These are phyloP conservation scores for Calonectris borealis DNA, from an alignment of 2,113 vertebrate genomes.

Conservation along the genomic window DNA sequence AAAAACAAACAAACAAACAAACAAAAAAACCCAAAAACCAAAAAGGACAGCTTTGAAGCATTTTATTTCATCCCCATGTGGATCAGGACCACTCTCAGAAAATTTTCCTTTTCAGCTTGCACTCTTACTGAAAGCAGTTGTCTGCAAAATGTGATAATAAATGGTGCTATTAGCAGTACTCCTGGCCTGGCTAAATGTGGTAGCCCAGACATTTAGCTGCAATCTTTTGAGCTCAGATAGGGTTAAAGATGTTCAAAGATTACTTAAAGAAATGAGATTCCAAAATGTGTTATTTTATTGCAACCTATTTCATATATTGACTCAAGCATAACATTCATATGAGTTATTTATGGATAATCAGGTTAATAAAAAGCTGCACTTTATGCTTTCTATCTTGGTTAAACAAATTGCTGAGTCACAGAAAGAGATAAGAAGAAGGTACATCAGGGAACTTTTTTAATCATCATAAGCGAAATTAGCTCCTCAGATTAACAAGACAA, in stretches of 20 bases:
- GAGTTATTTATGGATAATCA: not conserved
- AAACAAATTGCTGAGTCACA: not conserved
- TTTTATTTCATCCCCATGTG: not conserved
- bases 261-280: not conserved
- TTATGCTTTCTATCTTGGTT: not conserved
- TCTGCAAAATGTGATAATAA: not conserved
- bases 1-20: rapidly evolving
- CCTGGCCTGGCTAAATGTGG: not conserved
- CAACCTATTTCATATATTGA: not conserved
- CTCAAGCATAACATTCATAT: not conserved
- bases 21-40: no score
- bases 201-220: not conserved
- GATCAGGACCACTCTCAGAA: not conserved
- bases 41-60: not conserved
- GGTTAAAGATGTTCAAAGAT: not conserved
- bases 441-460: not conserved
- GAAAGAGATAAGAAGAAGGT: not conserved
- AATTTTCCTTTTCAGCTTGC: not conserved
- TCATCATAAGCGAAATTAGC: not conserved
- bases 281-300: not conserved
- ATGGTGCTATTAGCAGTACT: not conserved
- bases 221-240: not conserved
- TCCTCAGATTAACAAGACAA: not conserved
- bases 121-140: not conserved
- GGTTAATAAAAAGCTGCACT: not conserved